Evolutionary conservation across 2,888 invertebrate genomes (phyloP).

Genomic region (Hyalella azteca): DNA sequence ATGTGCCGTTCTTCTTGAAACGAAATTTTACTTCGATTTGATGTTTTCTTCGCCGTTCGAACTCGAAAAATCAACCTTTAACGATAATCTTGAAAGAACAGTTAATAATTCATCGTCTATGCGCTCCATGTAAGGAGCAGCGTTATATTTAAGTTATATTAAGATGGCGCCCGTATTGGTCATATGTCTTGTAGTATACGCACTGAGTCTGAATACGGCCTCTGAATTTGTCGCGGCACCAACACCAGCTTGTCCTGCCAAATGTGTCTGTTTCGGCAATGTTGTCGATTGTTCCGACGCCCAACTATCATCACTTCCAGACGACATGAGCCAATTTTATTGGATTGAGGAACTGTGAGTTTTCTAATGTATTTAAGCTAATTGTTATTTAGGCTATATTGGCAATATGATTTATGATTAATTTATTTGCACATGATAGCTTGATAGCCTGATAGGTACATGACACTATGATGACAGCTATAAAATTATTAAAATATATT

Average conservation of each 20-base stretch:
- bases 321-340: slow-evolving; percentile 3
- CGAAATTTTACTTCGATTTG: neutral
- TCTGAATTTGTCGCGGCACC: neutral
- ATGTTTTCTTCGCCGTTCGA: neutral
- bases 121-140: neutral
- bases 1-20: neutral
- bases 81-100: neutral
- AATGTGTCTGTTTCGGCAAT: slow-evolving; percentile 16
- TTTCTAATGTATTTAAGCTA: too few species aligned
- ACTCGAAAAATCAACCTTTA: neutral
- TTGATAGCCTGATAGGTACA: too few species aligned
- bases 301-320: neutral
- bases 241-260: slow-evolving; percentile 18
- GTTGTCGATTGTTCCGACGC: neutral
- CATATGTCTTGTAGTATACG: neutral
- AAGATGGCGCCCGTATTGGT: slow-evolving; percentile 13
- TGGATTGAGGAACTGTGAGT: slow-evolving; percentile 32
- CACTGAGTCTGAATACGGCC: neutral
- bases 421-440: too few species aligned
- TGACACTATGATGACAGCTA: too few species aligned
- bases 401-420: too few species aligned
- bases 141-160: neutral
- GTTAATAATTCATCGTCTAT: neutral
- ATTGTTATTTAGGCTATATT: too few species aligned
- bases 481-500: too few species aligned